Percentiles rank a stretch among this genome's conserved stretches.
Evolutionary conservation across 2,113 vertebrate genomes (phyloP).

Genomic region (Paralichthys olivaceus): DNA sequence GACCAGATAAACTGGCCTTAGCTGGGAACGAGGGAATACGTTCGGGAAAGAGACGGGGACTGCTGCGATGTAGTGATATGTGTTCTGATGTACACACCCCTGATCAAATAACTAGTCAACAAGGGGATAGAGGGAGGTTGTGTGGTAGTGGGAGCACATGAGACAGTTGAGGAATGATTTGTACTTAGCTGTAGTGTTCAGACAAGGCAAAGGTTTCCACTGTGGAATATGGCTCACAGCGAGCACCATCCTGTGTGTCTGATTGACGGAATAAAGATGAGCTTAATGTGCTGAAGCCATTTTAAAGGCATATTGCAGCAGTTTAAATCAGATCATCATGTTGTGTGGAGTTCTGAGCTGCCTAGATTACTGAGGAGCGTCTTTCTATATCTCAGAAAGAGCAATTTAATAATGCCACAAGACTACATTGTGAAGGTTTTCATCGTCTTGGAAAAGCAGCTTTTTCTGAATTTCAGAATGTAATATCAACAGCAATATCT

Average conservation of each 20-base stretch:
- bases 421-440: background rate
- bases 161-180: background rate
- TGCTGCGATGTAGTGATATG: conserved; percentile 19
- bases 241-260: no score
- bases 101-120: conserved; percentile 48
- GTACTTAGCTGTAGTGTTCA: background rate
- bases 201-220: conserved; percentile 8
- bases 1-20: conserved; percentile 47
- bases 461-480: background rate
- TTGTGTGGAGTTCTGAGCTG: background rate
- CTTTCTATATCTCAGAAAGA: background rate
- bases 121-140: background rate
- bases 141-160: background rate
- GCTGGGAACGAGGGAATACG: conserved; percentile 1
- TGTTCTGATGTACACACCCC: conserved; percentile 5
- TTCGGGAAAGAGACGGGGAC: conserved; percentile 13
- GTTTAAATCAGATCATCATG: background rate
- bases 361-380: background rate
- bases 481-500: background rate
- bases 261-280: conserved; percentile 26
- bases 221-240: background rate
- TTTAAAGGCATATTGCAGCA: background rate
- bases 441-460: background rate
- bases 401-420: background rate
- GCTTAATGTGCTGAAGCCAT: background rate